These are phyloP conservation scores for Cataglyphis livida DNA, from an alignment of 2,888 invertebrate genomes.

Conservation along the genomic window DNA sequence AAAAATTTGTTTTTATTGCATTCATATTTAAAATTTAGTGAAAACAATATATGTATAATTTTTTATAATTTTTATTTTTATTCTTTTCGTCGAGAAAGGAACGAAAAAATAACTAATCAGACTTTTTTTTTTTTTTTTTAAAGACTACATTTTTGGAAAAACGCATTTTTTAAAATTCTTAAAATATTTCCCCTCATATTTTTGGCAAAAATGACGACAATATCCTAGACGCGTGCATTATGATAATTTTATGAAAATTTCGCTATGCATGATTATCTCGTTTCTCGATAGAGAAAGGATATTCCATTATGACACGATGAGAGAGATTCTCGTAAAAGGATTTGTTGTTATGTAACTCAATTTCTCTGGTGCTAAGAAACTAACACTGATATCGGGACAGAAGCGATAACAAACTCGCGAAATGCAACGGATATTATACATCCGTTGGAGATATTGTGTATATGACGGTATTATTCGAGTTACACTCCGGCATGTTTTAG, in stretches of 20 bases:
- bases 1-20: not conserved
- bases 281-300: not conserved
- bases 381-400: not conserved
- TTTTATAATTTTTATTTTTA: no score
- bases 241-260: not conserved
- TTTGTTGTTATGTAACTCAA: conserved; percentile 12
- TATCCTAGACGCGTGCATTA: not conserved
- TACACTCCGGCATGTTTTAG: conserved; percentile 24
- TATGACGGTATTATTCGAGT: conserved; percentile 28
- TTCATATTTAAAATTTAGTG: not conserved
- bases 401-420: conserved; percentile 19
- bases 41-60: not conserved
- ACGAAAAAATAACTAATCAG: not conserved
- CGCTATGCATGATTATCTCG: not conserved
- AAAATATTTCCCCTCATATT: not conserved
- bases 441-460: conserved; percentile 6
- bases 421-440: not conserved
- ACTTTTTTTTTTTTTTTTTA: not conserved
- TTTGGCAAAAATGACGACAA: conserved; percentile 6
- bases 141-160: not conserved
- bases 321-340: not conserved
- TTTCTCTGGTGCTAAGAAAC: conserved; percentile 13
- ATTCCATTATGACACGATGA: conserved; percentile 31
- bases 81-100: not conserved
- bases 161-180: not conserved